Base-by-base conservation (phyloP, 2,797 vertebrate genomes). In the Gallirallus australis region DNA sequence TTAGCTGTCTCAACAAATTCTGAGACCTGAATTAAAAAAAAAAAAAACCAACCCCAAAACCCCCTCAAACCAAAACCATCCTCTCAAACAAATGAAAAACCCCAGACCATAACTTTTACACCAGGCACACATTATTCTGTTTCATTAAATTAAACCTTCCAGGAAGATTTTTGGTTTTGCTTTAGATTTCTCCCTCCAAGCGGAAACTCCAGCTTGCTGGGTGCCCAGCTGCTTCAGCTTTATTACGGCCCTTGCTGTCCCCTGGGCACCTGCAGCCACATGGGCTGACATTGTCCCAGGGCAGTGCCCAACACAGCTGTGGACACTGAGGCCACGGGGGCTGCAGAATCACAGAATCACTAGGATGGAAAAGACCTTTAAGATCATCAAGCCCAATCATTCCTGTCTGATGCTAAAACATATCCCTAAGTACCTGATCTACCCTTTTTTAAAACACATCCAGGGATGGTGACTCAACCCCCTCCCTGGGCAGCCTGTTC, bases 71-170 rank as follows among this genome's bases (percentile, higher is more conserved):
- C n/a, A 94, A 94, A 94, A 81, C 53, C 33, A 93, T 54, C 27
- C 59, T 72, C 8, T 0, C 40, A 86, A 96, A 90, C 39, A 84
- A 83, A 90, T 33, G 24, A 86, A 93, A 91, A 95, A 76, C 14
- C 0, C 5, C 64, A 48, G 63, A 82, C 66, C 9, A 8, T n/a
- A 81, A 52, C 65, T 90, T 57, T 52, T 82, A 45, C 15, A 90
- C 66, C 70, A 89, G 52, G 37, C 48, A 64, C 76, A 82, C 31
- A 45, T 86, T 76, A 86, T 64, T 61, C 2, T 2, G 7, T 93
- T 90, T 76, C 25, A 94, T 86, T 88, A 91, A 77, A 90, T 71
- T 64, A 45, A 78, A 85, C 83, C 60, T 94, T 82, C 25, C 10
- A 28, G 70, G n/a, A 90, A 88, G 48, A 77, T 20, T 72, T 86